A percentile compares a stretch with the other conserved stretches of the same genome.
These are phyloP conservation scores for Copsychus sechellarum DNA, from an alignment of 2,113 vertebrate species.

Conservation along the genomic window DNA sequence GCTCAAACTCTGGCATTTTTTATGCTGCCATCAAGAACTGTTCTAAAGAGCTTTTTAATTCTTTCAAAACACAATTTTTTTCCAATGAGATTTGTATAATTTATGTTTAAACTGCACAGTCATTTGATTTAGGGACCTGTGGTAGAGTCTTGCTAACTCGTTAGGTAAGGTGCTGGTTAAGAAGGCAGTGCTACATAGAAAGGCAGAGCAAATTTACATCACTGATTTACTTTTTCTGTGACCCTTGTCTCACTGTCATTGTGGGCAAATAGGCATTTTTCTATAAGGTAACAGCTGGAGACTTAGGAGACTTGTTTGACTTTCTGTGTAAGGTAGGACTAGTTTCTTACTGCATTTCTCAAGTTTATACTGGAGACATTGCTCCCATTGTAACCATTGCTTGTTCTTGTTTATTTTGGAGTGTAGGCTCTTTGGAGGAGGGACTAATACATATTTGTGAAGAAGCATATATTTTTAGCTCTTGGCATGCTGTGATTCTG, in stretches of 20 bases:
- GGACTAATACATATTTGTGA: background rate
- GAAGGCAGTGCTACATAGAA: background rate
- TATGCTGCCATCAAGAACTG: background rate
- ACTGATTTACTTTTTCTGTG: background rate
- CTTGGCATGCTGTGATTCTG: background rate
- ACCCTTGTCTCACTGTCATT: background rate
- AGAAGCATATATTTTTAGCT: background rate
- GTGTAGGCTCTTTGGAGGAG: background rate
- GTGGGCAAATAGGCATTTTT: background rate
- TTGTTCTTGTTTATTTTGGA: background rate
- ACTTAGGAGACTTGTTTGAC: background rate
- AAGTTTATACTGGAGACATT: background rate
- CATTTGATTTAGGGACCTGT: background rate
- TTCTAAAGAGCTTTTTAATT: background rate
- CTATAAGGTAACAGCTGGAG: background rate
- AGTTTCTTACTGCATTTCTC: background rate
- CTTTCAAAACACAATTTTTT: background rate
- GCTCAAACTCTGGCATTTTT: background rate
- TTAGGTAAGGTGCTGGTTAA: background rate
- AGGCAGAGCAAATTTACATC: background rate
- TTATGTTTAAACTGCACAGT: background rate
- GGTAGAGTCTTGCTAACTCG: background rate
- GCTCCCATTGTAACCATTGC: background rate
- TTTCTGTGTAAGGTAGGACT: background rate
- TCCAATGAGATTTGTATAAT: background rate